A percentile compares a stretch with the other conserved stretches of the same genome.
phyloP scores from a whole-genome alignment of 2,113 vertebrate genomes.

The Tachuris rubrigastra region DNA sequence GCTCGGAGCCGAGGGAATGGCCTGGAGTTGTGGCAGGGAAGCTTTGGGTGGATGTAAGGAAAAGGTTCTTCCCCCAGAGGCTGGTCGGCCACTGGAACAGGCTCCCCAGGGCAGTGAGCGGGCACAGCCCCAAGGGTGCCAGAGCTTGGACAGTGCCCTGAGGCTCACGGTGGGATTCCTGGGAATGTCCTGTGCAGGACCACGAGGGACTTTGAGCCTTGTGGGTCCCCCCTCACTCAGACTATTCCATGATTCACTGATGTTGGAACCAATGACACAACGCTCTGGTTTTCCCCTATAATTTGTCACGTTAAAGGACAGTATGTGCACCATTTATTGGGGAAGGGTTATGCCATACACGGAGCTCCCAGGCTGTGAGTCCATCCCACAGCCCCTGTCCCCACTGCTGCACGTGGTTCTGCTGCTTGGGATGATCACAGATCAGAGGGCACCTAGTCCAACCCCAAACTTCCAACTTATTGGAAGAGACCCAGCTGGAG shows the following conservation, averaged over 20 bases:
- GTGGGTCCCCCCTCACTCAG: not conserved
- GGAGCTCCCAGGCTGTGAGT: rapidly evolving
- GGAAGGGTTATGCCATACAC: rapidly evolving
- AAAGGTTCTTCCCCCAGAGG: not conserved
- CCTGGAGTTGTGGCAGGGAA: not conserved
- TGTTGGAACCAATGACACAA: not conserved
- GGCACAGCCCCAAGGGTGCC: not conserved
- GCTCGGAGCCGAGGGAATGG: not conserved
- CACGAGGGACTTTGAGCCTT: not conserved
- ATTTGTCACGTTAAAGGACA: too few species aligned
- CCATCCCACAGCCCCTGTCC: rapidly evolving
- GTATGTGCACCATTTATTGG: rapidly evolving
- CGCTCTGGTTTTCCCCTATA: rapidly evolving
- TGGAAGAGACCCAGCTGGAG: not conserved
- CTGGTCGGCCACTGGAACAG: not conserved
- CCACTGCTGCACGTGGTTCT: rapidly evolving
- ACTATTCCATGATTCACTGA: not conserved
- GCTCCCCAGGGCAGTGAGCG: not conserved
- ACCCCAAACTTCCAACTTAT: not conserved
- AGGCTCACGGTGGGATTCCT: too few species aligned
- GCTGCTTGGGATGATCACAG: too few species aligned
- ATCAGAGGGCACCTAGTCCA: not conserved
- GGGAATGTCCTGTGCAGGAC: not conserved
- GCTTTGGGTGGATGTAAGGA: rapidly evolving
- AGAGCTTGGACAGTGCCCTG: too few species aligned